Percentiles rank a stretch among this genome's conserved stretches.
Evolutionary conservation across 2,888 invertebrate genomes (phyloP).

Genomic region (Antheraea assamensis): DNA sequence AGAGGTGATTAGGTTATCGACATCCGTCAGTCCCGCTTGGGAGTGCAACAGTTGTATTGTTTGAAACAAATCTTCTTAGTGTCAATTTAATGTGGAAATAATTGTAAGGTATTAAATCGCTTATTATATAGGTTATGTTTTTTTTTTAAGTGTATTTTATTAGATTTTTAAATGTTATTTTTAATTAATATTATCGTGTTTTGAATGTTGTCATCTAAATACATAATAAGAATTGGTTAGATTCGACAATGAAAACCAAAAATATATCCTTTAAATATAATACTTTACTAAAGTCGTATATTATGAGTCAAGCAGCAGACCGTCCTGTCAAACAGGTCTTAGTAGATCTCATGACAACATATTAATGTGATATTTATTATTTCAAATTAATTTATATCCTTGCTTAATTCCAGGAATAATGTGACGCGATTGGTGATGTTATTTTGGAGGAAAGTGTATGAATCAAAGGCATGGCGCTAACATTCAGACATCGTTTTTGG

Average conservation of each 20-base stretch:
- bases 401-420: constrained; percentile 3
- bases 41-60: too few relatives aligned
- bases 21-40: too few relatives aligned
- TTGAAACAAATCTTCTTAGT: too few relatives aligned
- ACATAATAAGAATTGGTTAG: background rate
- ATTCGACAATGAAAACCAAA: background rate
- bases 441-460: background rate
- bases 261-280: background rate
- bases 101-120: too few relatives aligned
- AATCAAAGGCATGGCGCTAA: background rate
- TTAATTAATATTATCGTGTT: background rate
- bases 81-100: too few relatives aligned
- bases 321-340: background rate
- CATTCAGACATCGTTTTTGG: background rate
- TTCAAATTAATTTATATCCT: background rate
- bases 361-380: background rate
- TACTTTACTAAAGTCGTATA: background rate
- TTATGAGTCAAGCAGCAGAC: background rate
- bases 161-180: background rate
- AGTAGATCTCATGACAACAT: background rate
- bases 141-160: too few relatives aligned
- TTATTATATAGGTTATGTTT: background rate
- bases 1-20: background rate
- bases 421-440: background rate
- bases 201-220: background rate